Base-by-base conservation (phyloP, 2,888 invertebrate genomes). In the Metalampra italica region DNA sequence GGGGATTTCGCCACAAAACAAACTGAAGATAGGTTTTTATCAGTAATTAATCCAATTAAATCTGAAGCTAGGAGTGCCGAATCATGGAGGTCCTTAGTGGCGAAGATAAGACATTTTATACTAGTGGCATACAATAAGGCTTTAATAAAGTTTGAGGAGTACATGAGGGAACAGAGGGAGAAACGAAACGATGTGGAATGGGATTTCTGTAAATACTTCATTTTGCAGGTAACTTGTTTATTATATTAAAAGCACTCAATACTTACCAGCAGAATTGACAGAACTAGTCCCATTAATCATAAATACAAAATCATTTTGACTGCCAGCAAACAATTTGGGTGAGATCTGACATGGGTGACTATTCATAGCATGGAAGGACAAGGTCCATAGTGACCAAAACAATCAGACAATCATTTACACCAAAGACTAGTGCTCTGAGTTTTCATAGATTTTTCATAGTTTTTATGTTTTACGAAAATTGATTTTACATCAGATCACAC, bases 171-270 rank as follows among this genome's bases (percentile, higher is more conserved):
- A 51, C 95, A 97, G 68, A 91, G 98, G 51, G 98, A 98, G 76
- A 94, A 94, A 68, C 90, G 98, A 48, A 98, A 96, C 80, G 95
- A 97, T 69, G 91, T 92, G 0, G 95, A 94, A 29, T 98, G 98
- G 98, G 96, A 95, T 79, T 98, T 98, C 88, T 96, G 96, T 78
- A 94, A 95, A 77, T 98, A 98, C 87, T 98, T 98, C 89, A 92
- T 97, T 62, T 91, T 98, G 60, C 96, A 97, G 92, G 96, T 95
- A 83, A 73, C 57, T 46, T 14, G 32, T 1, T 55, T 36, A 43
- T 29, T 30, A 22, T 7, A 2, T 34, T 34, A 11, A 34, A 11
- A 34, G 11, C 9, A 34, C 9, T 11, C 11, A 13, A n/a, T 8
- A 22, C 22, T 22, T 5, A 22, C 3, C 22, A 22, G 22, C 22